Evolutionary conservation across 2,888 invertebrate species (phyloP).

Genomic region (Operophtera brumata): DNA sequence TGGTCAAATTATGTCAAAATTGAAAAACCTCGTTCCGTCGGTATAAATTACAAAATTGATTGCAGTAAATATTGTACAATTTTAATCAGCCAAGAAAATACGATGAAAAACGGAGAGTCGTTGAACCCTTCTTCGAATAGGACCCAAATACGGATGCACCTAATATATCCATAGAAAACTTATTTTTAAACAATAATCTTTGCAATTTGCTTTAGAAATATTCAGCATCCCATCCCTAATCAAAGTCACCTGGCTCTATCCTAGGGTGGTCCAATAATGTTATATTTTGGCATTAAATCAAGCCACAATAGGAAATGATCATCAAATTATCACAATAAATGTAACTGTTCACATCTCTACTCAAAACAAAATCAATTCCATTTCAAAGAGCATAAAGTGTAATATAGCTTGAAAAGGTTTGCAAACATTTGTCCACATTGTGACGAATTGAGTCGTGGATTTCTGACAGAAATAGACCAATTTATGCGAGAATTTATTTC

Average conservation of each 20-base stretch:
- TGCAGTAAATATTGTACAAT: too few species aligned
- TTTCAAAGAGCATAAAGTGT: conserved; percentile 1
- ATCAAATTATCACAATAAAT: conserved; percentile 31
- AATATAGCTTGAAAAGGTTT: conserved; percentile 5
- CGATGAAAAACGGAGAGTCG: too few species aligned
- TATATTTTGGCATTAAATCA: conserved; percentile 28
- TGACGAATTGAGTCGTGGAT: conserved; percentile 49
- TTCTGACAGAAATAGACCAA: conserved; percentile 72
- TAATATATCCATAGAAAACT: too few species aligned
- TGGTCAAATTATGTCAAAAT: too few species aligned
- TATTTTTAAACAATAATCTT: too few species aligned
- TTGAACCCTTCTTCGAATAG: too few species aligned
- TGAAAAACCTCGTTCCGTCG: too few species aligned
- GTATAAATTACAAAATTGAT: too few species aligned
- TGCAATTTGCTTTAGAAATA: too few species aligned
- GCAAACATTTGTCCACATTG: conserved; percentile 23
- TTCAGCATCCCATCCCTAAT: too few species aligned
- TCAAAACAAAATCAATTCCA: conserved; percentile 9
- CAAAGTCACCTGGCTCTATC: not conserved
- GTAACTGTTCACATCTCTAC: conserved; percentile 2
- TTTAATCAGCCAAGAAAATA: too few species aligned
- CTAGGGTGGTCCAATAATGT: conserved; percentile 11
- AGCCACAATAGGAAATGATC: conserved; percentile 26
- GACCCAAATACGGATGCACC: too few species aligned
- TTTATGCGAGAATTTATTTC: conserved; percentile 58